phyloP scores from a whole-genome alignment of 2,888 invertebrate genomes.

The Athetis lepigone region DNA sequence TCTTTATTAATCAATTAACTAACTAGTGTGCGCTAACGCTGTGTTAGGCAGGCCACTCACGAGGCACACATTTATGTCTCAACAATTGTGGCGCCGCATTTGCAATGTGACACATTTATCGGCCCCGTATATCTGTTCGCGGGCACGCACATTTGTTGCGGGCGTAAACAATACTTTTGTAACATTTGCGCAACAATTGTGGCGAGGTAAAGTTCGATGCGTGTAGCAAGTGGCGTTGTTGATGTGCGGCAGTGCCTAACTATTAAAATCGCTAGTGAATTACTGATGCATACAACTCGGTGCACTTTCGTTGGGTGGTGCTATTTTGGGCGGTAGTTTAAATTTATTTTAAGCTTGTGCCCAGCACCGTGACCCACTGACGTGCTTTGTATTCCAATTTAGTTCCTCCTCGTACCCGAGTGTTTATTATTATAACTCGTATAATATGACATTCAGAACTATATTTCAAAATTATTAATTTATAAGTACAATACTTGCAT shows the following conservation, averaged over 20 bases:
- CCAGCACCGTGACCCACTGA: slow-evolving; percentile 85
- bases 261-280: slow-evolving; percentile 28
- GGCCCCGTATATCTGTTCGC: too few species aligned
- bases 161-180: too few species aligned
- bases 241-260: too few species aligned
- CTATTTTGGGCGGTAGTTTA: slow-evolving; percentile 80
- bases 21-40: slow-evolving; percentile 16
- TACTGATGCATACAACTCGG: slow-evolving; percentile 64
- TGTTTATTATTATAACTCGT: slow-evolving; percentile 70
- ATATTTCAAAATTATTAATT: not conserved
- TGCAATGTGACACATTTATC: too few species aligned
- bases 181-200: too few species aligned
- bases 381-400: slow-evolving; percentile 80
- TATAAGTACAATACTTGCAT: not conserved
- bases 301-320: slow-evolving; percentile 72
- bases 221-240: too few species aligned
- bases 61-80: too few species aligned
- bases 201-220: too few species aligned
- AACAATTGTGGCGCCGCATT: too few species aligned
- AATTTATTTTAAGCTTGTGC: slow-evolving; percentile 81
- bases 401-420: slow-evolving; percentile 72
- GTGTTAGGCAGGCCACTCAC: too few species aligned
- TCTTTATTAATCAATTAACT: not conserved
- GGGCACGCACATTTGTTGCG: too few species aligned
- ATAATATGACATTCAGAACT: not conserved